Evolutionary conservation across 1,140 invertebrate genomes (phyloP).

Genomic region (Brachionus plicatilis): DNA sequence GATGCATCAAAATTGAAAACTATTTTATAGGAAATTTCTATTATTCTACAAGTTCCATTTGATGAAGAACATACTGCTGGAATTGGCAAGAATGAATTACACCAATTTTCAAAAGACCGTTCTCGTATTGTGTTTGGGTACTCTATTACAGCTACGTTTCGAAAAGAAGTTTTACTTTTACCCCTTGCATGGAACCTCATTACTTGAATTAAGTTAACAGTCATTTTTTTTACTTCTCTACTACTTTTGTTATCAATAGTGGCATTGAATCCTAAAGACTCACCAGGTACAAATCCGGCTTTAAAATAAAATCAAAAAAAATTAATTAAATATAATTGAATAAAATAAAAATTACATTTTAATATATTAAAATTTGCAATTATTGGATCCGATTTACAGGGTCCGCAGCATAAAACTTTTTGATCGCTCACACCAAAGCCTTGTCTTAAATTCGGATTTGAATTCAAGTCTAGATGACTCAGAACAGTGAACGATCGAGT

Average conservation of each 20-base stretch:
- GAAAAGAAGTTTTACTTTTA: background rate
- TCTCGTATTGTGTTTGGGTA: background rate
- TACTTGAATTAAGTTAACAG: conserved; percentile 1
- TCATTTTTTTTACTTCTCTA: conserved; percentile 24
- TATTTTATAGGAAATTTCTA: background rate
- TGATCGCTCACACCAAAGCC: background rate
- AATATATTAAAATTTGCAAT: background rate
- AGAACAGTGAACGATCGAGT: conserved; percentile 50
- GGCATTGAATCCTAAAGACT: conserved; percentile 12
- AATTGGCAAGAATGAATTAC: background rate
- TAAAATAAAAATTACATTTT: background rate
- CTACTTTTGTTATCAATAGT: conserved; percentile 36
- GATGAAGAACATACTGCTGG: conserved; percentile 20
- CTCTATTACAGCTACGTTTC: background rate
- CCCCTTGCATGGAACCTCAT: background rate
- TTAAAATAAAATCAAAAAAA: background rate
- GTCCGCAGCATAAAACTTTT: conserved; percentile 19
- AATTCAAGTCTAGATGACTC: conserved; percentile 49
- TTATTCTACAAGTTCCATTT: conserved; percentile 34
- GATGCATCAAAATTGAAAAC: conserved; percentile 35
- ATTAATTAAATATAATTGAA: background rate
- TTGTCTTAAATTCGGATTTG: conserved; percentile 40
- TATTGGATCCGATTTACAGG: conserved; percentile 30
- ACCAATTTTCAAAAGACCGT: background rate
- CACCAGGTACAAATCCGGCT: conserved; percentile 21